Base-by-base conservation (phyloP, 64 coral and sea anemone genomes). In the Actinia equina region DNA sequence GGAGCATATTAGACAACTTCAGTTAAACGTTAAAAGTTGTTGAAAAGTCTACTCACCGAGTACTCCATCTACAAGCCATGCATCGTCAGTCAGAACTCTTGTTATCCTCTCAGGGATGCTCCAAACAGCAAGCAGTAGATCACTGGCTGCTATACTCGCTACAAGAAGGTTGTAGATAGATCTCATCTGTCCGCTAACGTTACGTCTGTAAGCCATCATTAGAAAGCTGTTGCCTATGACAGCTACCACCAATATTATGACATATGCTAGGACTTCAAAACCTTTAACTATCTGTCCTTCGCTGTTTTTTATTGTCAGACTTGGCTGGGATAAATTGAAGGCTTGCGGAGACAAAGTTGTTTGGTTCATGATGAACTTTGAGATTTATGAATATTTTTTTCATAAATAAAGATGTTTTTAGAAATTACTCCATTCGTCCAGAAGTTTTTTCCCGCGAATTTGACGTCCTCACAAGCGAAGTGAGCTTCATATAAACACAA, bases 41-140 rank as follows among this genome's bases (percentile, higher is more conserved):
- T 41, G 37, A 26, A 26, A n/a, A 20, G 13, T 3, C 42, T 82
- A 52, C 83, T 85, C 25, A 85, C 89, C 89, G 6, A 91, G 3
- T 59, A n/a, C 49, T 17, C 89, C 83, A 26, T 77, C 27, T 55
- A 91, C 56, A 30, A 91, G 83, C 89, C 89, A 91, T 18, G 41
- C 71, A 49, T 91, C 89, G 26, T 91, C 59, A 11, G 84, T 86
- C 6, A 91, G 12, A 41, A 78, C 77, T 27, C 89, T 60, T 63
- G 84, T 86, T 1, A 91, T 74, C 46, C 89, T 91, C 46, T 91
- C 89, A 10, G 83, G 89, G 45, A 86, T 77, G 19, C 89, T 91
- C 15, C 89, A 69, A 9, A 91, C 13, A 14, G 89, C 84, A 11
- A 91, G 16, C 4, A 91, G 18, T 17, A 91, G 84, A 79, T 91